A percentile compares a stretch with the other conserved stretches of the same genome.
phyloP scores from a whole-genome alignment of 2,888 invertebrate genomes.

The Scaptomyza parva region DNA sequence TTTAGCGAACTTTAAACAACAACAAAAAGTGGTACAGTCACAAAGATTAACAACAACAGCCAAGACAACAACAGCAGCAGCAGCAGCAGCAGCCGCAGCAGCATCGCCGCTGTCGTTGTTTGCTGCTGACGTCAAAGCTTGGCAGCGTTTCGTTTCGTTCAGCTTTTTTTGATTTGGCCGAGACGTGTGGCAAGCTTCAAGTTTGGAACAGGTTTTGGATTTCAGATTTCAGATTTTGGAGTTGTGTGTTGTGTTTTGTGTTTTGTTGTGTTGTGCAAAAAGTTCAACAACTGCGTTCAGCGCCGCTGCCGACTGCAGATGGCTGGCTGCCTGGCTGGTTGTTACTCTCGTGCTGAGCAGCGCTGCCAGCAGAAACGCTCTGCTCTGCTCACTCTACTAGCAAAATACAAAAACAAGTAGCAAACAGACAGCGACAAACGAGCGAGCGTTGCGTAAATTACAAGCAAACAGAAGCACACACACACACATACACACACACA shows the following conservation, averaged over 20 bases:
- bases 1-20: constrained; percentile 63
- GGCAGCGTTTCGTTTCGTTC: constrained; percentile 50
- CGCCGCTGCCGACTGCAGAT: constrained; percentile 47
- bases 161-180: constrained; percentile 73
- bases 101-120: constrained; percentile 6
- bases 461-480: constrained; percentile 43
- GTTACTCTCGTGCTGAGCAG: constrained; percentile 67
- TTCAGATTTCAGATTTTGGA: constrained; percentile 71
- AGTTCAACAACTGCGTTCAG: constrained; percentile 72
- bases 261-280: constrained; percentile 58
- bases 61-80: constrained; percentile 68
- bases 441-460: constrained; percentile 76
- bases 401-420: constrained; percentile 73
- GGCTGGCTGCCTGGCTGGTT: constrained; percentile 46
- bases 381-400: constrained; percentile 1
- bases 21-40: constrained; percentile 75
- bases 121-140: constrained; percentile 60
- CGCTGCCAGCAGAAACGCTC: constrained; percentile 19
- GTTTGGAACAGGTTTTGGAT: constrained; percentile 73
- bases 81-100: constrained; percentile 6
- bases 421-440: constrained; percentile 67
- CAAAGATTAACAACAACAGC: constrained; percentile 65
- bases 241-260: constrained; percentile 54
- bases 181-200: constrained; percentile 75
- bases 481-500: constrained; percentile 5